Percentiles rank a stretch among this genome's conserved stretches.
phyloP scores from a whole-genome alignment of 2,888 invertebrate genomes.

The Scaptomyza cyrtandrae region DNA sequence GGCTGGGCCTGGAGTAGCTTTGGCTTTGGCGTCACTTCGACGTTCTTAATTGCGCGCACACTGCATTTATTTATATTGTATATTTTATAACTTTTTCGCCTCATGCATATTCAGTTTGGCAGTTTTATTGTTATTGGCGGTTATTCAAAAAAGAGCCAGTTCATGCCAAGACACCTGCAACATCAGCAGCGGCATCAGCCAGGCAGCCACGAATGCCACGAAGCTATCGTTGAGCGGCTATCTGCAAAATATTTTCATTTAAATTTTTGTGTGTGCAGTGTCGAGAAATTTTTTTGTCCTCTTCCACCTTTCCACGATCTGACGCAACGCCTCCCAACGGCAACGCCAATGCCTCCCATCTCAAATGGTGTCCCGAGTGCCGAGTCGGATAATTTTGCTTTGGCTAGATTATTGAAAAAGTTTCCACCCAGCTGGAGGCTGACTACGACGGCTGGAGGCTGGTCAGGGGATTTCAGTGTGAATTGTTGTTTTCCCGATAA shows the following conservation, averaged over 20 bases:
- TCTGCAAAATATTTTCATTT: conserved; percentile 71
- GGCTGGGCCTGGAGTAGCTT: not conserved
- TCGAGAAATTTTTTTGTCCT: conserved; percentile 50
- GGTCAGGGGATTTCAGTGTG: conserved; percentile 30
- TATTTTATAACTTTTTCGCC: conserved; percentile 71
- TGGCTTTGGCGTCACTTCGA: conserved; percentile 45
- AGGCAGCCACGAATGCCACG: conserved; percentile 26
- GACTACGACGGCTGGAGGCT: conserved; percentile 12
- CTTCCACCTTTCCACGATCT: conserved; percentile 16
- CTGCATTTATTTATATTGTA: conserved; percentile 78
- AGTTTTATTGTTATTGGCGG: conserved; percentile 77
- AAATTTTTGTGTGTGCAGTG: conserved; percentile 61
- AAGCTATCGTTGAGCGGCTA: conserved; percentile 46
- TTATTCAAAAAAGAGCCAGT: conserved; percentile 54
- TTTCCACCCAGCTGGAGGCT: conserved; percentile 46
- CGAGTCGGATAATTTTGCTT: conserved; percentile 60
- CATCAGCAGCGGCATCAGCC: not conserved
- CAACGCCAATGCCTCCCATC: not conserved
- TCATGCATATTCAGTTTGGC: conserved; percentile 76
- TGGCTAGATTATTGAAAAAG: conserved; percentile 75
- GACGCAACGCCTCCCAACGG: not conserved
- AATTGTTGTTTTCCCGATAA: conserved; percentile 60
- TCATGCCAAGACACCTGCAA: conserved; percentile 45
- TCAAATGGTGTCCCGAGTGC: conserved; percentile 5
- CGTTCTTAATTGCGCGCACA: conserved; percentile 74